Evolutionary conservation across 2,888 invertebrate genomes (phyloP), one percentile per base, ranked within the genome.

Genomic region (Subacronicta megacephala): DNA sequence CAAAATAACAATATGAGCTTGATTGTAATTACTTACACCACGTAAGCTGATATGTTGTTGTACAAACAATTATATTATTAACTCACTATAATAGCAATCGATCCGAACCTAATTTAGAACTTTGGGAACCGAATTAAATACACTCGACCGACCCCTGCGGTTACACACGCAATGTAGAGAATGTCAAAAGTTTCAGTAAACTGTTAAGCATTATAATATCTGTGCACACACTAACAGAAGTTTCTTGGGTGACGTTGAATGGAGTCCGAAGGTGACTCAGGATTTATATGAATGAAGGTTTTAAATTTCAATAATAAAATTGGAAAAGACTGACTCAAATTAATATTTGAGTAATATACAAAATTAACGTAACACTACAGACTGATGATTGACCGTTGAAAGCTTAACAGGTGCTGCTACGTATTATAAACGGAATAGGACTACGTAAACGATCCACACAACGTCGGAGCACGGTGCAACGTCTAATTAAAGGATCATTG

Each of bases 401-500:
- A 59, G 49, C 58, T 38, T 38, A 49, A 51, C 72, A 75, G 73
- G 76, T 76, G 76, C 66, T 72, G 51, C 16, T 49, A 49, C 71
- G 68, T 57, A 71, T 79, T 58, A 68, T 70, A 77, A 78, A 76
- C 70, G 54, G 57, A 75, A 74, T 76, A 67, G 72, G 73, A 78
- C 88, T 89, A 78, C 83, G 83, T 80, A 85, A 86, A 78, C 80
- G 70, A 77, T 62, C 74, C 78, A 75, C 82, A 81, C 76, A 80
- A 78, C 72, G 77, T 82, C 81, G 81, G 80, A 74, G 67, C 73
- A 68, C 77, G 75, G 71, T 82, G 78, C 78, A 75, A 77, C 74
- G 74, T 87, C 87, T 88, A 90, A 90, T 90, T 90, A 90, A 86
- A 87, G 84, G 86, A 82, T 84, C 81, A 81, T 83, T 83, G 83